Conservation (phyloP, 1,140 invertebrate genomes). For the Pomacea maculata region DNA sequence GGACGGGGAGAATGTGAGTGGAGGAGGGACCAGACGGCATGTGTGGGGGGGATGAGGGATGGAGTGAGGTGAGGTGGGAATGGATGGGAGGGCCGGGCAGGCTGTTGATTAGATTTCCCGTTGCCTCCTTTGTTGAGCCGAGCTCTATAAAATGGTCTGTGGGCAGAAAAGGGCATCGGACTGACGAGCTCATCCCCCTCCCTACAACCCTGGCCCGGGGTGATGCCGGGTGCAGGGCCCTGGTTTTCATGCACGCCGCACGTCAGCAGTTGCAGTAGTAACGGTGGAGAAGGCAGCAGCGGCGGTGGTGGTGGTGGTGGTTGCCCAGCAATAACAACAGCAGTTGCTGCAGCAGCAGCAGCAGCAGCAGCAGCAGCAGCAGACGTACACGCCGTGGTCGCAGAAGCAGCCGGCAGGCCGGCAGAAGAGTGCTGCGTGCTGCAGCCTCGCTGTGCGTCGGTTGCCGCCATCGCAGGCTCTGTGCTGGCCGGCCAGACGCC, state of each 20-base stretch:
- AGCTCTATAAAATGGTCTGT: not conserved
- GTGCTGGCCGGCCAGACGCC: too few species aligned
- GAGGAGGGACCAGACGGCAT: not conserved
- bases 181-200: not conserved
- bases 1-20: not conserved
- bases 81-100: not conserved
- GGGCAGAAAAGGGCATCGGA: not conserved
- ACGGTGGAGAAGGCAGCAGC: not conserved
- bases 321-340: not conserved
- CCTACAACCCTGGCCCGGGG: not conserved
- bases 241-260: not conserved
- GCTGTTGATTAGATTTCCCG: not conserved
- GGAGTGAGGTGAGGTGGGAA: not conserved
- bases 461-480: too few species aligned
- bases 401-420: not conserved
- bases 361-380: not conserved
- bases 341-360: not conserved
- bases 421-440: too few species aligned
- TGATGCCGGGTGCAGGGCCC: not conserved
- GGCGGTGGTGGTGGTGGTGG: too few species aligned
- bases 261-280: not conserved
- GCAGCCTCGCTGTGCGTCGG: too few species aligned
- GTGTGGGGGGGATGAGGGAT: not conserved
- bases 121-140: not conserved
- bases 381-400: too few species aligned